Conservation (phyloP, 2,113 vertebrate genomes). For the Macquaria ambigua region DNA sequence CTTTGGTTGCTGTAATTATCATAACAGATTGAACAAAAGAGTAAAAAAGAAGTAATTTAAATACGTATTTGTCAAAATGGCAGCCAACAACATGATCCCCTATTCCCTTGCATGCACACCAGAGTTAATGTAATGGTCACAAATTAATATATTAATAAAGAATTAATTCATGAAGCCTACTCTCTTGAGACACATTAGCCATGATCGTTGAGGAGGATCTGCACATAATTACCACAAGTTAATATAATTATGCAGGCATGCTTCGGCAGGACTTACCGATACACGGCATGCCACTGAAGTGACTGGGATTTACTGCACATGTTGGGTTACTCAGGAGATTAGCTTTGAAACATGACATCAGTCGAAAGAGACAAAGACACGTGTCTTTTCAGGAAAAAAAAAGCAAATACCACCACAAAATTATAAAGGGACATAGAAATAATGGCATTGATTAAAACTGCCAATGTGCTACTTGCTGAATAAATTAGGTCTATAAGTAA, state of each 20-base stretch:
- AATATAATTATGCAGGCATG: constrained; percentile 60
- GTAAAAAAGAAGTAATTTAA: constrained; percentile 5
- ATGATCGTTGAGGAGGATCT: constrained; percentile 63
- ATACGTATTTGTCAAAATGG: constrained; percentile 29
- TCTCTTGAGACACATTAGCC: constrained; percentile 64
- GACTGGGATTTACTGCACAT: constrained; percentile 55
- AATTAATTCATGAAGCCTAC: constrained; percentile 49
- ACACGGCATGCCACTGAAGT: constrained; percentile 17
- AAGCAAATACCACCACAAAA: background rate
- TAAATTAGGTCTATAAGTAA: constrained; percentile 62
- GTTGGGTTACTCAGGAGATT: constrained; percentile 42
- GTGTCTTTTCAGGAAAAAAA: background rate
- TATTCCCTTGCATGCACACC: background rate
- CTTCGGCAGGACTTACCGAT: constrained; percentile 42
- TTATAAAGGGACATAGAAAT: constrained; percentile 29
- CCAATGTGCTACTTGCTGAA: constrained; percentile 51
- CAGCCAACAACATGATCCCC: constrained; percentile 1
- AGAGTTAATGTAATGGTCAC: constrained; percentile 12
- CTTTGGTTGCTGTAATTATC: background rate
- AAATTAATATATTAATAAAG: constrained; percentile 56
- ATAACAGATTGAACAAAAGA: constrained; percentile 1
- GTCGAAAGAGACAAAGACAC: constrained; percentile 17
- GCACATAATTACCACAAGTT: constrained; percentile 63
- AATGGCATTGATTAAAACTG: constrained; percentile 56
- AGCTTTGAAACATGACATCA: constrained; percentile 18